Evolutionary conservation across 1,140 invertebrate species (phyloP), one percentile per base, ranked within the genome.

Genomic region (Pachyrhynchus sulphureomaculatus): DNA sequence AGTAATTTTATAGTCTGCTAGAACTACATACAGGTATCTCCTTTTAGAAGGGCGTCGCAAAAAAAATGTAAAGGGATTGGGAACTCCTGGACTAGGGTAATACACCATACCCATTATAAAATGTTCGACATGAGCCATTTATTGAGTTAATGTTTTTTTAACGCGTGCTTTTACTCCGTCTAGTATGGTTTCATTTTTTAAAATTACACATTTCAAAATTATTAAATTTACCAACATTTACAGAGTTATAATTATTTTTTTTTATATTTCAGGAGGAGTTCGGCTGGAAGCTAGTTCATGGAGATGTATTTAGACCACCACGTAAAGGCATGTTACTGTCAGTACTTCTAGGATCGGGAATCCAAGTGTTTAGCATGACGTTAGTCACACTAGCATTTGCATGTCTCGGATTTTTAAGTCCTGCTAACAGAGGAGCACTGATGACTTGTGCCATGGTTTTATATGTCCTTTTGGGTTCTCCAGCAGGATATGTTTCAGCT

Each of bases 261-360:
- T 10, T 17, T 42, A 39, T 56, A 55, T 64, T 71, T 24, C 86
- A 97, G 81, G 97, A 99, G 80, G 96, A 99, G 77, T 99, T 98
- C 82, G 96, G 97, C 17, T 99, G 97, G 97, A 99, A 99, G 80
- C 79, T 99, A 34, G 93, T 97, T 1, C 94, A 97, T 74, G 95
- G 94, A 10, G 94, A 97, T 78, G 93, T 96, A 0, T 97, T 97
- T 77, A 79, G 95, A 26, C 93, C 96, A 3, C 96, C 97, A n/a
- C 83, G 93, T 12, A 93, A 97, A 73, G 95, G 95, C 58, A 98
- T 99, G 94, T 72, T 99, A 4, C 79, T 99, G 5, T 92, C 96
- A 0, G 94, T 99, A 0, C 87, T 99, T 64, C 83, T 98, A 29
- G 97, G 97, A 12, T 95, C 91, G 56, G 97, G 97, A 26, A 84